Percentiles rank a stretch among this genome's conserved stretches.
Conservation (phyloP, 2,797 vertebrate genomes). For the Gymnothorax reevesii region DNA sequence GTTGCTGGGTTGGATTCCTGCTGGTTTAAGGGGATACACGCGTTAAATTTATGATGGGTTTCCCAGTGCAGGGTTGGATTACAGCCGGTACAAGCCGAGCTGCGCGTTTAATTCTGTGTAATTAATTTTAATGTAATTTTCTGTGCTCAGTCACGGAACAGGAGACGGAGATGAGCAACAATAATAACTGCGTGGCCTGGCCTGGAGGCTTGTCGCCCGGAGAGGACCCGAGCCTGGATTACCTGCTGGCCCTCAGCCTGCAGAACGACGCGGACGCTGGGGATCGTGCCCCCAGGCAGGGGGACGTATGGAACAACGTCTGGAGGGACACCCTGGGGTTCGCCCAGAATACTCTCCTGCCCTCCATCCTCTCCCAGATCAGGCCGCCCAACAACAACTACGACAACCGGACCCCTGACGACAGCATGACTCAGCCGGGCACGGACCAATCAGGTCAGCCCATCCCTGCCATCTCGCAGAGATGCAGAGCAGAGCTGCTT, state of each 20-base stretch:
- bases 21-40: not conserved
- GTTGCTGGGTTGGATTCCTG: too few species aligned
- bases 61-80: too few species aligned
- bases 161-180: slow-evolving; percentile 55
- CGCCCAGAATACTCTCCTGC: slow-evolving; percentile 31
- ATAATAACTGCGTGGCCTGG: slow-evolving; percentile 58
- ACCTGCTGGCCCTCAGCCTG: slow-evolving; percentile 86
- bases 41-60: not conserved
- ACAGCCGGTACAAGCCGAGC: not conserved
- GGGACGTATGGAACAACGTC: slow-evolving; percentile 68
- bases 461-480: not conserved
- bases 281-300: slow-evolving; percentile 64
- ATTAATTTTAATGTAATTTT: too few species aligned
- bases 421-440: slow-evolving; percentile 43
- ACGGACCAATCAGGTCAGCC: slow-evolving; percentile 58
- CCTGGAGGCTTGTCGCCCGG: slow-evolving; percentile 48
- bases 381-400: slow-evolving; percentile 58
- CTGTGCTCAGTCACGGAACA: slow-evolving; percentile 62
- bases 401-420: slow-evolving; percentile 45
- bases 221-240: slow-evolving; percentile 82
- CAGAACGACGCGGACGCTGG: slow-evolving; percentile 73
- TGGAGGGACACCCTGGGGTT: slow-evolving; percentile 68
- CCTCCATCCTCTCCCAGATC: slow-evolving; percentile 32
- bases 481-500: not conserved
- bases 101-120: not conserved